Evolutionary conservation across 1,140 invertebrate genomes (phyloP).

Genomic region (Wiebesia pumilae): DNA sequence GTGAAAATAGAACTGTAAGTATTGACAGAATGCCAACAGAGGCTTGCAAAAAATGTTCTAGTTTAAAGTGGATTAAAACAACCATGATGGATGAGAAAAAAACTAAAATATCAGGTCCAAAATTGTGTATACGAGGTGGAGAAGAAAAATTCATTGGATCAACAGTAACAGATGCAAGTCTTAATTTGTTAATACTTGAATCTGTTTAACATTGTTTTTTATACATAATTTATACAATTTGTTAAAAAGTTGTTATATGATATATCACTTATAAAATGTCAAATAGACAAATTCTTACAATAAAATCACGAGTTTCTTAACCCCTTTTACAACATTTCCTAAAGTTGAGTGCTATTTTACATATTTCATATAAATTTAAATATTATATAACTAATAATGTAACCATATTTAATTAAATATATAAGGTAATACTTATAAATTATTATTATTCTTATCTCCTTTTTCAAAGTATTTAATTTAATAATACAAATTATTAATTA

Average conservation of each 20-base stretch:
- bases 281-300: background rate
- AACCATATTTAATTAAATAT: too few species aligned
- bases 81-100: constrained; percentile 87
- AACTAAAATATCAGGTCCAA: constrained; percentile 72
- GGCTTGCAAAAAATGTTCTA: constrained; percentile 86
- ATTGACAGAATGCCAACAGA: constrained; percentile 85
- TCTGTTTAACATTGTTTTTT: background rate
- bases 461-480: background rate
- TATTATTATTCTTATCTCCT: too few species aligned
- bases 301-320: background rate
- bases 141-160: constrained; percentile 83
- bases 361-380: too few species aligned
- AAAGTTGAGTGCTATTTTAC: too few species aligned
- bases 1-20: constrained; percentile 86
- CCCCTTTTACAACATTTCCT: too few species aligned
- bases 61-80: constrained; percentile 84
- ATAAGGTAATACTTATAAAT: too few species aligned
- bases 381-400: too few species aligned
- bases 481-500: background rate
- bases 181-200: constrained; percentile 82
- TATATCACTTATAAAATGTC: too few species aligned
- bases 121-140: constrained; percentile 82
- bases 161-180: constrained; percentile 76
- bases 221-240: background rate
- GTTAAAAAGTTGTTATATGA: background rate